Evolutionary conservation across 1,140 invertebrate genomes (phyloP), one percentile per base, ranked within the genome.

Genomic region (Ips nitidus): DNA sequence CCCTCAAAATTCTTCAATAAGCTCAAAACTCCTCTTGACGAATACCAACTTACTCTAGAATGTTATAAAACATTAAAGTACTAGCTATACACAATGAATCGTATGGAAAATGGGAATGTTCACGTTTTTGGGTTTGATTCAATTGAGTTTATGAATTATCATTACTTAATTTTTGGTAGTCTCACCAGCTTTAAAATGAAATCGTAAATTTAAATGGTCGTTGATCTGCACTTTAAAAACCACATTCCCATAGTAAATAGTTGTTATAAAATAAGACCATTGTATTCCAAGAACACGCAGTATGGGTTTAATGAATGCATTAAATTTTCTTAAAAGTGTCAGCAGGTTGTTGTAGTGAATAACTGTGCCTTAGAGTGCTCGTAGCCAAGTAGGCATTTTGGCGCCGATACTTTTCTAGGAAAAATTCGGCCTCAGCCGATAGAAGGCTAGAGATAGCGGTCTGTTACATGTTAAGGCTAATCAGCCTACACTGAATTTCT

Each of bases 401-500:
- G 66, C 66, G 66, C 66, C 66, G 52, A 69, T 61, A 53, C 47
- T 56, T 69, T 69, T 69, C 59, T 42, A 42, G 43, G 52, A 62
- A 69, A 69, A 68, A 69, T 69, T 62, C 66, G 59, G 52, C n/a
- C 66, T 60, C 62, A 45, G 56, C 58, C 66, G 68, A 70, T 70
- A 70, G 68, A 52, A 70, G 60, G 50, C 45, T 64, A 64, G 68
- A 70, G 60, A 64, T 70, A 64, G 68, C 68, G 61, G 59, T 64
- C 55, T 52, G 61, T 70, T 63, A 63, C 68, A 70, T 70, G 68
- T 70, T 70, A 64, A 70, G 61, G 43, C 60, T 70, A 70, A 70
- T 70, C 68, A 70, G 61, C 68, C 68, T 70, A 70, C 68, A 70
- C 68, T 70, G 68, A 70, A 70, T 70, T 69, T 69, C 67, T 70